Conservation (phyloP, 1,140 invertebrate species). For the Bombus waltoni region DNA sequence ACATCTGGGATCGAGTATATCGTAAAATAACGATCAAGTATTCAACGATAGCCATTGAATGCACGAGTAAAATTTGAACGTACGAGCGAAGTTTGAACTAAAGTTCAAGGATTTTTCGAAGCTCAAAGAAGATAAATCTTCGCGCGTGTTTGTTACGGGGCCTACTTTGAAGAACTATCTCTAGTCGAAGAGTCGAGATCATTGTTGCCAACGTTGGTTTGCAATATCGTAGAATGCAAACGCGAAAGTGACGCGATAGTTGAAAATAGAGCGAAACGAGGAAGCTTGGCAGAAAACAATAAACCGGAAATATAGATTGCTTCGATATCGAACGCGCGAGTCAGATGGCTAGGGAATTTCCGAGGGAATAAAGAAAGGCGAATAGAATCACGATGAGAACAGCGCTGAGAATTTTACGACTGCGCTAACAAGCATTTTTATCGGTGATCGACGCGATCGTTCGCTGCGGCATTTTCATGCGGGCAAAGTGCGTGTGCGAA, state of each 20-base stretch:
- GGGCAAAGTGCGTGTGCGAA: too few relatives aligned
- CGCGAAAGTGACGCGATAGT: neutral
- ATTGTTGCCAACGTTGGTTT: neutral
- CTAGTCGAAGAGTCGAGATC: too few relatives aligned
- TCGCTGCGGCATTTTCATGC: neutral
- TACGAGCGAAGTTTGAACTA: neutral
- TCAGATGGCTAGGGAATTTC: neutral
- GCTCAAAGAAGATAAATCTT: neutral
- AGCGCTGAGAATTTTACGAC: neutral
- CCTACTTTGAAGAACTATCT: neutral
- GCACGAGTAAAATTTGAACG: too few relatives aligned
- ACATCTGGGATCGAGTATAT: too few relatives aligned
- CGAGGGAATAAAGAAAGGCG: too few relatives aligned
- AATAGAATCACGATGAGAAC: neutral
- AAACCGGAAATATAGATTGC: neutral
- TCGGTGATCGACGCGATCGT: neutral
- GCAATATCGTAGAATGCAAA: neutral
- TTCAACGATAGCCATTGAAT: neutral
- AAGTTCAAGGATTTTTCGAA: neutral
- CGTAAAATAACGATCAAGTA: neutral
- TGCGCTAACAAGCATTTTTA: constrained; percentile 9
- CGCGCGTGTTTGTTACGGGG: neutral
- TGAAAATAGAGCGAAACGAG: neutral
- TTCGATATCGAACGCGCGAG: neutral
- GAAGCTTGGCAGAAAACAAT: constrained; percentile 6